Evolutionary conservation across 2,888 invertebrate genomes (phyloP), one percentile per base, ranked within the genome.

Genomic region (Zelleria hepariella): DNA sequence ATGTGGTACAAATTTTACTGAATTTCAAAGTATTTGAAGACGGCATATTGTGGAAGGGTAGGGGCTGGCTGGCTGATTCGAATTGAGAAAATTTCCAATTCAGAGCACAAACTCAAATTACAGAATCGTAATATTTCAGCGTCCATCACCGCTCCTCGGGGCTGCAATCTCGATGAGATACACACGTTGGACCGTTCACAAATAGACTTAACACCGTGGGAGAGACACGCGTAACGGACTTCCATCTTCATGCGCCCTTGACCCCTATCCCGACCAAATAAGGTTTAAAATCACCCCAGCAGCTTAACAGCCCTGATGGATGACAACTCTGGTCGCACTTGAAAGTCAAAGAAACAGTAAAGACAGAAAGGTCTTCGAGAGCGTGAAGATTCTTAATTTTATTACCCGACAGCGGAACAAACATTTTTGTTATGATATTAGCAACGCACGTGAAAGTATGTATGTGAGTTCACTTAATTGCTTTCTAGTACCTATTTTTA

Each of bases 141-240:
- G 32, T 56, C 42, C 56, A 42, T 21, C n/a, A 21, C 32, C 32
- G 10, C 42, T 56, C 56, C 10, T 42, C 56, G 26, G 21, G 2
- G 2, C 1, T 26, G 26, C 15, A 47, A 54, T 18, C 59, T n/a
- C 20, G 60, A 62, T 60, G 59, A 60, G 58, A 61, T 62, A 59
- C 63, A 61, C 58, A 63, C 62, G 61, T 63, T 58, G 60, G 61
- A 59, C 68, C 69, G 71, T 70, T 72, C 77, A 70, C 72, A 72
- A 77, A 76, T 75, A 76, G 72, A 72, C 68, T 64, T 65, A 65
- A 51, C 77, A 72, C 73, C 75, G 80, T 77, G 82, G 79, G 81
- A 80, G 81, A 77, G 68, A 67, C 68, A 62, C 62, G 61, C 60
- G 59, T 55, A 63, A 23, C 47, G 23, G 62, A 57, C 51, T 53